phyloP scores from a whole-genome alignment of 2,113 vertebrate genomes.

The Pseudolaguvia tuberculata region DNA sequence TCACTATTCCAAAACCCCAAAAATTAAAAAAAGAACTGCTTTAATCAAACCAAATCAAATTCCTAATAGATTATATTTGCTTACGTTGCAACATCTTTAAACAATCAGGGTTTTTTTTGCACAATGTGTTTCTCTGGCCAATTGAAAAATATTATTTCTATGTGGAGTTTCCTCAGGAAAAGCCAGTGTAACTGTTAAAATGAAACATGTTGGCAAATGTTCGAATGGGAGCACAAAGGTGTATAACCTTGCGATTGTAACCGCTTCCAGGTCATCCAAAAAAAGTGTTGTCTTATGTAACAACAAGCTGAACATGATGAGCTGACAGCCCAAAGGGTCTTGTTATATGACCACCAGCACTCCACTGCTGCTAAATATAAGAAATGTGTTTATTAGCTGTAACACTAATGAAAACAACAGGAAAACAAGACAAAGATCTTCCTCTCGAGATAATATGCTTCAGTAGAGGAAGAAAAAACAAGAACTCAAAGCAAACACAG shows the following conservation, averaged over 20 bases:
- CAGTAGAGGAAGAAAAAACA: neutral
- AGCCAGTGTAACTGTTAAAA: no score
- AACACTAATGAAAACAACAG: constrained; percentile 38
- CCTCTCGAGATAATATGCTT: constrained; percentile 38
- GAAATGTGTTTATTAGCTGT: neutral
- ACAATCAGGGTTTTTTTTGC: no score
- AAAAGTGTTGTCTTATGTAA: constrained; percentile 1
- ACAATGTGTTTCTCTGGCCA: no score
- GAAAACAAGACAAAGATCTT: constrained; percentile 37
- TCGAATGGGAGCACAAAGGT: no score
- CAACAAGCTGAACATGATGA: constrained; percentile 13
- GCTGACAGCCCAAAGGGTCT: constrained; percentile 10
- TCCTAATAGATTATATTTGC: no score
- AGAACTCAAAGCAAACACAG: constrained; percentile 20
- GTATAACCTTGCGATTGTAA: neutral
- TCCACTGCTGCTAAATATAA: constrained; percentile 27
- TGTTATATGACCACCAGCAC: constrained; percentile 11
- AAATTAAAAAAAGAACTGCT: no score
- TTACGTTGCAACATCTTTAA: no score
- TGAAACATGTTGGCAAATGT: neutral
- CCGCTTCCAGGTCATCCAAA: constrained; percentile 5
- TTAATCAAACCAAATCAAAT: no score
- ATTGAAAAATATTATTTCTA: no score
- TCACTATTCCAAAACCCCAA: no score
- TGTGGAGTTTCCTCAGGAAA: no score